Evolutionary conservation across 2,888 invertebrate genomes (phyloP).

Genomic region (Ophioninae sp.): DNA sequence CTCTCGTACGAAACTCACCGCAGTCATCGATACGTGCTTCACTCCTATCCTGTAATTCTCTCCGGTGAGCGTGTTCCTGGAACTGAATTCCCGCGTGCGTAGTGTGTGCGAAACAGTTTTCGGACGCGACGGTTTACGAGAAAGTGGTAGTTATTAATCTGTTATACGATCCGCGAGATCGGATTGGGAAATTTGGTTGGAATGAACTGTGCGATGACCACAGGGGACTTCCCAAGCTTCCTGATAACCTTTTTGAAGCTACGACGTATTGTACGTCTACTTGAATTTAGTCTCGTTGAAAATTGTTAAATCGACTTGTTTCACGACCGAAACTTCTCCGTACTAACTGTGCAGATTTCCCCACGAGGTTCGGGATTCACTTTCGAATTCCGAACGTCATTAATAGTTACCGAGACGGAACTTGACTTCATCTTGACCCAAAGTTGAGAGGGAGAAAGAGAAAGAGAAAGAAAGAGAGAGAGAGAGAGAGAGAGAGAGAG

Average conservation of each 20-base stretch:
- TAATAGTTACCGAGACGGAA: constrained; percentile 49
- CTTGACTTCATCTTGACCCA: constrained; percentile 30
- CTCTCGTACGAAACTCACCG: constrained; percentile 64
- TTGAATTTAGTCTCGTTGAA: constrained; percentile 2
- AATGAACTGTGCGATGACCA: constrained; percentile 23
- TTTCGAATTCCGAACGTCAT: constrained; percentile 47
- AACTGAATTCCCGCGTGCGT: constrained; percentile 19
- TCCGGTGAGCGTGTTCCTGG: constrained; percentile 17
- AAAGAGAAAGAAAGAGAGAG: too few species aligned
- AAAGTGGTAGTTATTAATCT: constrained; percentile 67
- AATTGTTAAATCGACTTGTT: constrained; percentile 38
- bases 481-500: too few species aligned
- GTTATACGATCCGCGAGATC: constrained; percentile 39
- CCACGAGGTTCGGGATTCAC: constrained; percentile 7
- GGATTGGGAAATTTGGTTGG: constrained; percentile 10
- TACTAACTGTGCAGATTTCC: constrained; percentile 16
- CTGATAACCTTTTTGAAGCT: constrained; percentile 21
- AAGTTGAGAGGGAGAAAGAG: not conserved
- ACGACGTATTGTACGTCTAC: constrained; percentile 9
- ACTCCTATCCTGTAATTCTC: constrained; percentile 39
- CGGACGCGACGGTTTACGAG: constrained; percentile 68
- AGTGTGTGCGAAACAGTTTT: constrained; percentile 37
- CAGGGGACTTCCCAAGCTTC: constrained; percentile 22
- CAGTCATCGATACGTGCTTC: constrained; percentile 65
- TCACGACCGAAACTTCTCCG: constrained; percentile 10